Evolutionary conservation across 2,113 vertebrate genomes (phyloP), one percentile per base, ranked within the genome.

Genomic region (Suricata suricatta): DNA sequence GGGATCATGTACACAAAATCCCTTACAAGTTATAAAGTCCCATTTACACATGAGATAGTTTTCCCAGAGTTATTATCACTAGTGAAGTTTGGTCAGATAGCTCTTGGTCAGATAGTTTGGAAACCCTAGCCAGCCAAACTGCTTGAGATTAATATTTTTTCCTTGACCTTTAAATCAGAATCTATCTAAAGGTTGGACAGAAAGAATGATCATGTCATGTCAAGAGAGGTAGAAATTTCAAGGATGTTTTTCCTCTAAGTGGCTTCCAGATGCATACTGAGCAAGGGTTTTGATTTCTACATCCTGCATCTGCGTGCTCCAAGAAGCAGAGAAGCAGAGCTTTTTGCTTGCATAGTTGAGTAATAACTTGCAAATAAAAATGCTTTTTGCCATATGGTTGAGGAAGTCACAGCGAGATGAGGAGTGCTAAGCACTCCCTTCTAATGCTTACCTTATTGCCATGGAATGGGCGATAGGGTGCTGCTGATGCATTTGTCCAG

Each of bases 281-380:
- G 66, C 60, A 33, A 64, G n/a, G 8, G 11, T 31, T 93, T 87
- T 93, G 57, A 87, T 83, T 74, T 84, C 86, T 97, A 12, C 31
- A 64, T 91, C 68, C 90, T 96, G 23, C 33, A 86, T 79, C 57
- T 82, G 50, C 8, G 2, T 76, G 16, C 16, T 92, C 81, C 27
- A 23, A 80, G 38, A n/a, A 81, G 72, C 35, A 66, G 54, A 95
- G 82, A 41, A 81, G 52, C 33, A 66, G 66, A 92, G 68, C 3
- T 86, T 93, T 77, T 63, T 33, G 69, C 35, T 80, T 92, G 82
- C 9, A 16, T 38, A 89, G 64, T n/a, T 84, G 91, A 84, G 33
- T 81, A 92, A 84, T 96, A 95, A 77, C 69, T 90, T 90, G 57
- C 88, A 72, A 82, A 85, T 85, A 19, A 93, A 87, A 71, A 35